A percentile compares a stretch with the other conserved stretches of the same genome.
Conservation (phyloP, 1,140 invertebrate genomes). For the Gryon sp. region DNA sequence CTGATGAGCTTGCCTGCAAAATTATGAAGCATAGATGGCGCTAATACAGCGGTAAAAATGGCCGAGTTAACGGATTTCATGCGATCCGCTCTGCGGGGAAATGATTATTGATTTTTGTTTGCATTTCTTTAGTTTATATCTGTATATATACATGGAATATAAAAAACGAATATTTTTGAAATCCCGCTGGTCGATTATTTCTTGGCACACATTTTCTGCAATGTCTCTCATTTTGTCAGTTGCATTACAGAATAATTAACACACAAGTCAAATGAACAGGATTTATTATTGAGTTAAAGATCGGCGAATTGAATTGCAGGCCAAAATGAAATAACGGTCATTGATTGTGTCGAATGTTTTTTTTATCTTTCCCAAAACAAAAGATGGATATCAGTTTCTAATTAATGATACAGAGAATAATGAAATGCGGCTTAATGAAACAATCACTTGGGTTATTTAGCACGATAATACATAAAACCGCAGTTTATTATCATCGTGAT, state of each 20-base stretch:
- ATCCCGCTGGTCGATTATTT: no score
- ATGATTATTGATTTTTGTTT: slow-evolving; percentile 15
- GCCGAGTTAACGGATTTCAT: slow-evolving; percentile 2
- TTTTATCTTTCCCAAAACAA: not conserved
- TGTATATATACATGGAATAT: no score
- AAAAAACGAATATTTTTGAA: no score
- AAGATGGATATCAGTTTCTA: not conserved
- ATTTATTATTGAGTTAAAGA: no score
- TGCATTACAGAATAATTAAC: no score
- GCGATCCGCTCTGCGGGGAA: not conserved
- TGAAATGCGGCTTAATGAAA: slow-evolving; percentile 9
- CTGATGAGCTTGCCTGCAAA: not conserved
- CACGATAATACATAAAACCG: slow-evolving; percentile 8
- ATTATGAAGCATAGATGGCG: slow-evolving; percentile 6
- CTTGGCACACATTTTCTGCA: no score
- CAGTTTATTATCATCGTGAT: slow-evolving; percentile 6
- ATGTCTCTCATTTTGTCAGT: no score
- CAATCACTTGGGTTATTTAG: slow-evolving; percentile 8
- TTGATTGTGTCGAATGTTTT: no score
- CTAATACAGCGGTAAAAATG: not conserved
- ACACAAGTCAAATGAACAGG: no score
- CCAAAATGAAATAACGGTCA: no score
- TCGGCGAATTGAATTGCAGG: no score
- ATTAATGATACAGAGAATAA: slow-evolving; percentile 1
- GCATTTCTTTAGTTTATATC: no score